Percentiles rank a stretch among this genome's conserved stretches.
phyloP scores from a whole-genome alignment of 1,140 invertebrate species.

The Latrodectus geometricus region DNA sequence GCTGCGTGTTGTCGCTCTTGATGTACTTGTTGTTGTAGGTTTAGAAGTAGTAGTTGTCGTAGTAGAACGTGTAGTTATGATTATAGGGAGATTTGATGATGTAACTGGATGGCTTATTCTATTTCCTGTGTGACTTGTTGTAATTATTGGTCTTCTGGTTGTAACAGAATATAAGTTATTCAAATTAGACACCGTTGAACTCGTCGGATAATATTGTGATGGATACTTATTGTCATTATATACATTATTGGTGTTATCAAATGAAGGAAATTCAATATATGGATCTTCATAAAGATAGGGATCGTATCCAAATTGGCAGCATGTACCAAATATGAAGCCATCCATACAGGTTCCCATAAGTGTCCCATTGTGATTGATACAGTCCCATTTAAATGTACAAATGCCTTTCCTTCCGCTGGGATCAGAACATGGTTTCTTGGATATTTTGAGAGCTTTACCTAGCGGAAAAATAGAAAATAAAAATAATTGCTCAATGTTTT shows the following conservation, averaged over 20 bases:
- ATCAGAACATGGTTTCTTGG: conserved; percentile 61
- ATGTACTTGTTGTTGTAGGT: neutral
- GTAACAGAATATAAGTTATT: neutral
- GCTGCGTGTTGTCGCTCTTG: neutral
- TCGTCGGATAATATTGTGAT: neutral
- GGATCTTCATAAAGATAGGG: conserved; percentile 6
- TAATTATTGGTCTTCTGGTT: neutral
- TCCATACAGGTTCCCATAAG: conserved; percentile 91
- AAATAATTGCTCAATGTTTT: no score
- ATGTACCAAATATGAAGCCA: conserved; percentile 90
- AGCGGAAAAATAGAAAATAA: neutral
- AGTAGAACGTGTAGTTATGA: neutral
- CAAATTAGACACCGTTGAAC: neutral
- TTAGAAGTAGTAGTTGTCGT: neutral
- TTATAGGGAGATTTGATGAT: neutral
- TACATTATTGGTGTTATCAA: conserved; percentile 17
- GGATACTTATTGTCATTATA: neutral
- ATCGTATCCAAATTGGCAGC: conserved; percentile 73
- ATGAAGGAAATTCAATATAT: neutral
- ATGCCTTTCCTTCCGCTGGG: conserved; percentile 72
- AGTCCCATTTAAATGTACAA: conserved; percentile 96
- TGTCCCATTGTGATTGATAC: conserved; percentile 80
- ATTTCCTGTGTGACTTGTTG: neutral
- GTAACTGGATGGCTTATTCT: neutral
- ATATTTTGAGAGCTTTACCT: conserved; percentile 68